Percentiles rank a stretch among this genome's conserved stretches.
phyloP scores from a whole-genome alignment of 2,888 invertebrate species.

The Orchesellides sinensis region DNA sequence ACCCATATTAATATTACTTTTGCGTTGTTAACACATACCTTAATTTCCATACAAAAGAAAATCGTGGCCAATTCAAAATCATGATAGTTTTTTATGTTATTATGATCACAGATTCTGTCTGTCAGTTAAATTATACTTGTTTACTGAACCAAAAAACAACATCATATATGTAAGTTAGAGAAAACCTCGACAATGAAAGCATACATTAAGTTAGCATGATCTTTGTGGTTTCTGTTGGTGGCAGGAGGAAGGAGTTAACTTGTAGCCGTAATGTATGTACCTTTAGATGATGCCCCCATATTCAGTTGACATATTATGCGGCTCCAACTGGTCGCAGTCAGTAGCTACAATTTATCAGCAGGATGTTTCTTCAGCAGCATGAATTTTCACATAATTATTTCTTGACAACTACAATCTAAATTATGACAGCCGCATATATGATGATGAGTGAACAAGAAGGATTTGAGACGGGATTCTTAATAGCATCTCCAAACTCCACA shows the following conservation, averaged over 20 bases:
- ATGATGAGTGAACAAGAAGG: background rate
- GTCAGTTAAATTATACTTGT: background rate
- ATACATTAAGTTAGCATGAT: no score
- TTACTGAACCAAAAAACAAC: no score
- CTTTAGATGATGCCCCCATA: background rate
- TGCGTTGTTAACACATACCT: background rate
- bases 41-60: slow-evolving; percentile 35
- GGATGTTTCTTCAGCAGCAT: background rate
- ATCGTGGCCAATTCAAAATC: slow-evolving; percentile 12
- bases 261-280: no score
- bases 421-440: background rate
- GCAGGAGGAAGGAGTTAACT: no score
- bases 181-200: no score
- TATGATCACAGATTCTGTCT: background rate
- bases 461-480: background rate
- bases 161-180: no score
- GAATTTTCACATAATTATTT: background rate
- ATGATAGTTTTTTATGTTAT: background rate
- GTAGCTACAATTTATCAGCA: background rate
- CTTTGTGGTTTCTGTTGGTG: no score
- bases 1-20: background rate
- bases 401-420: slow-evolving; percentile 1
- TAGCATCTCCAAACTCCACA: background rate
- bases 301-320: background rate
- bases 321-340: background rate